Percentiles rank a stretch among this genome's conserved stretches.
phyloP scores from a whole-genome alignment of 2,888 invertebrate genomes.

The Fragum sueziense region DNA sequence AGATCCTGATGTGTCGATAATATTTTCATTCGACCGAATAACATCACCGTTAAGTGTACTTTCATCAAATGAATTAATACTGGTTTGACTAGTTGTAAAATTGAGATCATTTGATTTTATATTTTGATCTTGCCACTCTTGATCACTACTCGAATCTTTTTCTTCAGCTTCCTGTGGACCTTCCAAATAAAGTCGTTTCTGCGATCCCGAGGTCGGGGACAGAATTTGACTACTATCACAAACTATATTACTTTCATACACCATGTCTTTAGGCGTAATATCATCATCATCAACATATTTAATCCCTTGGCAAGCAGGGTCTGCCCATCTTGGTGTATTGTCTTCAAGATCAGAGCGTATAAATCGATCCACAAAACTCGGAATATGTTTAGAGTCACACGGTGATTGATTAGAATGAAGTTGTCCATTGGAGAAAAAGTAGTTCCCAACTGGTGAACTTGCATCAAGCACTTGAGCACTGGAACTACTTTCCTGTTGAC shows the following conservation, averaged over 20 bases:
- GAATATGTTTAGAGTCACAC: slow-evolving; percentile 7
- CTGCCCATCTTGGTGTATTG: slow-evolving; percentile 77
- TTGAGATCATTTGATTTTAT: slow-evolving; percentile 5
- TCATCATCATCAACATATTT: slow-evolving; percentile 87
- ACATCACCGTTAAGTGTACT: slow-evolving; percentile 5
- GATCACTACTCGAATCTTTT: slow-evolving; percentile 7
- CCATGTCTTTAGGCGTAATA: slow-evolving; percentile 42
- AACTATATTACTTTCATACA: slow-evolving; percentile 60
- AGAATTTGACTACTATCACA: slow-evolving; percentile 71
- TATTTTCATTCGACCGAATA: slow-evolving; percentile 19
- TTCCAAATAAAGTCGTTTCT: slow-evolving; percentile 63
- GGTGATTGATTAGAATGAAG: neutral
- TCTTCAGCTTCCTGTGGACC: slow-evolving; percentile 44
- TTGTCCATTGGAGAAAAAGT: slow-evolving; percentile 42
- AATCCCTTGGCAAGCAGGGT: slow-evolving; percentile 80
- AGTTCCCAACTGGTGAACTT: slow-evolving; percentile 49
- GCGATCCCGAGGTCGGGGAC: slow-evolving; percentile 60
- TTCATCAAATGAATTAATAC: slow-evolving; percentile 21
- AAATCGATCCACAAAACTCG: slow-evolving; percentile 56
- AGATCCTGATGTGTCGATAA: neutral
- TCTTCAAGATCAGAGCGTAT: slow-evolving; percentile 49
- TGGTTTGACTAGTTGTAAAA: slow-evolving; percentile 10
- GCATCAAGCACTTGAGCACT: slow-evolving; percentile 26
- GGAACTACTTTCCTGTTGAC: slow-evolving; percentile 47
- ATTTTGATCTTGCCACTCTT: neutral